Conservation (phyloP, 2,888 invertebrate species). For the Trypoxylon attenuatum region DNA sequence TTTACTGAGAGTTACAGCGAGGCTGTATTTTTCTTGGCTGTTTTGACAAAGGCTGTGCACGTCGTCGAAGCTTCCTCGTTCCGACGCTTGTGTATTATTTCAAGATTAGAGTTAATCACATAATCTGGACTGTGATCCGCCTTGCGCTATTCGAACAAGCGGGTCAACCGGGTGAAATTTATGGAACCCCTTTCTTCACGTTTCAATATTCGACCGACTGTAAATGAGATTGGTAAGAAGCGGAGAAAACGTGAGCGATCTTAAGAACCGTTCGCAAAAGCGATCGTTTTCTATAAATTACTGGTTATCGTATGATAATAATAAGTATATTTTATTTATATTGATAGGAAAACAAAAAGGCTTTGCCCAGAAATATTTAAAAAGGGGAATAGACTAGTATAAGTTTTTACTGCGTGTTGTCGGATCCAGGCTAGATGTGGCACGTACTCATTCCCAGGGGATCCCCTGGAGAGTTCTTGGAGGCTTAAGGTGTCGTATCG, state of each 20-base stretch:
- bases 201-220: slow-evolving; percentile 16
- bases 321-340: no score
- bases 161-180: slow-evolving; percentile 41
- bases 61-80: slow-evolving; percentile 17
- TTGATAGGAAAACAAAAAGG: background rate
- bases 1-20: slow-evolving; percentile 1
- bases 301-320: background rate
- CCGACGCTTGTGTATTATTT: slow-evolving; percentile 52
- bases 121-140: slow-evolving; percentile 50
- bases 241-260: no score
- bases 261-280: background rate
- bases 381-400: no score
- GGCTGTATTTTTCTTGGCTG: slow-evolving; percentile 14
- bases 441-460: slow-evolving; percentile 36
- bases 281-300: background rate
- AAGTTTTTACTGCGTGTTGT: no score
- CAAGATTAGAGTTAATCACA: slow-evolving; percentile 55
- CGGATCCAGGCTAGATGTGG: slow-evolving; percentile 3
- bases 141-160: slow-evolving; percentile 31
- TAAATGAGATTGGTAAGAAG: no score
- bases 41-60: slow-evolving; percentile 34
- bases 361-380: background rate
- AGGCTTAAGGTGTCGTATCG: slow-evolving; percentile 54
- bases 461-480: slow-evolving; percentile 48
- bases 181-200: slow-evolving; percentile 38